Base-by-base conservation (phyloP, 2,113 vertebrate species). In the Eira barbara region DNA sequence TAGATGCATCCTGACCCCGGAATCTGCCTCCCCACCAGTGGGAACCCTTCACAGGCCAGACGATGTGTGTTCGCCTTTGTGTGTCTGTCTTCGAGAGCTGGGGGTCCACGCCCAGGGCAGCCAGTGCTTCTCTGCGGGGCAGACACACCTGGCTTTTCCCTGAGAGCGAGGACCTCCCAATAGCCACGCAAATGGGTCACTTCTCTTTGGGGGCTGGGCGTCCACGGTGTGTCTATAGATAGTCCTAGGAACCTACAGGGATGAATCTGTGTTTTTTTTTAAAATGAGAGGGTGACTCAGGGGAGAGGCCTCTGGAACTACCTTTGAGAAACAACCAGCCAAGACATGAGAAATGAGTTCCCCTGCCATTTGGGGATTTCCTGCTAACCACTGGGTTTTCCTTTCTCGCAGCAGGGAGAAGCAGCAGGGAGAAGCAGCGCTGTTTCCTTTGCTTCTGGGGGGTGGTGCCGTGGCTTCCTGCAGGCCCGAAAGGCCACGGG, bases 311-410 rank as follows among this genome's bases (percentile, higher is more conserved):
- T 92, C 84, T 89, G 45, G 78, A 94, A 78, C 57, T 4, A 36
- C 42, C 36, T 97, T 34, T 97, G 84, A 47, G 83, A 96, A 94
- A 85, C 85, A 45, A 67, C 10, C 36, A 97, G 73, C 45, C 82
- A 73, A 91, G 92, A 85, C 34, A 73, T 31, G 84, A 94, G 94
- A 61, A 83, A 84, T 59, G n/a, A 67, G n/a, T 61, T 92, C 82
- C 86, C 69, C 55, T 13, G 57, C 39, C 2, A 0, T 29, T 61
- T 1, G 27, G 80, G 93, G 76, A 57, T 89, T 96, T 97, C 96
- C 97, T 94, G 96, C 49, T 88, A 34, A 20, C 39, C 10, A 5
- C 67, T 20, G 67, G 11, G 8, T 42, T 83, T 97, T 95, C 94
- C 94, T 61, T 34, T 49, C 39, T 29, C 45, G 10, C 4, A 4